Conservation (phyloP, 1,140 invertebrate species). For the Pogonus chalceus region DNA sequence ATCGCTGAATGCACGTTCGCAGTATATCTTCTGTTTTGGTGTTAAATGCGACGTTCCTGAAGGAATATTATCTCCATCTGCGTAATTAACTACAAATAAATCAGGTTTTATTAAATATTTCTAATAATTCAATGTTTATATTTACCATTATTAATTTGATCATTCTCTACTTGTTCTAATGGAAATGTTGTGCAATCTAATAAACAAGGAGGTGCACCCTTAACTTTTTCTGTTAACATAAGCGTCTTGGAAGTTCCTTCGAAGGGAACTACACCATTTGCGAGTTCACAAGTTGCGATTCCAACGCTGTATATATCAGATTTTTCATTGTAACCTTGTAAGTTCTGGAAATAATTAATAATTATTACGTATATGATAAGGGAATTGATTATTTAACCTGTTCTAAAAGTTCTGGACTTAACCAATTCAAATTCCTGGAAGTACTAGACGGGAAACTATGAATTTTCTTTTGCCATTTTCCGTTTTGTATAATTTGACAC, state of each 20-base stretch:
- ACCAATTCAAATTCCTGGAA: constrained; percentile 68
- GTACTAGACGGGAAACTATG: constrained; percentile 64
- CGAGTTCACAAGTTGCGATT: constrained; percentile 78
- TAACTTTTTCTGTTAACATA: constrained; percentile 83
- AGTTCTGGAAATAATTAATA: constrained; percentile 48
- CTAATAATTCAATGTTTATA: constrained; percentile 9
- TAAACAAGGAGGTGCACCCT: constrained; percentile 64
- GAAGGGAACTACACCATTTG: constrained; percentile 81
- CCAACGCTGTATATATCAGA: constrained; percentile 88
- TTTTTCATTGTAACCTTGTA: constrained; percentile 72
- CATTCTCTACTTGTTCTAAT: constrained; percentile 30
- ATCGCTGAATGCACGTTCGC: constrained; percentile 53
- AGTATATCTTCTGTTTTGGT: constrained; percentile 36
- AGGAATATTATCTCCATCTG: constrained; percentile 19
- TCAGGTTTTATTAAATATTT: not conserved
- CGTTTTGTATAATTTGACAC: constrained; percentile 58
- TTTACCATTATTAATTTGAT: constrained; percentile 8
- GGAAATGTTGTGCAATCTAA: constrained; percentile 66
- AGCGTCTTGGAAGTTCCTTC: constrained; percentile 69
- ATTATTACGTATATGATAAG: not conserved
- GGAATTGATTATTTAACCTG: constrained; percentile 47
- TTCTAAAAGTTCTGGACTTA: constrained; percentile 83
- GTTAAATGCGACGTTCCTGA: constrained; percentile 21
- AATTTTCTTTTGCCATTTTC: constrained; percentile 53
- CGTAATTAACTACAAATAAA: not conserved